Conservation (phyloP, 2,113 vertebrate genomes). For the Lucifuga dentata region DNA sequence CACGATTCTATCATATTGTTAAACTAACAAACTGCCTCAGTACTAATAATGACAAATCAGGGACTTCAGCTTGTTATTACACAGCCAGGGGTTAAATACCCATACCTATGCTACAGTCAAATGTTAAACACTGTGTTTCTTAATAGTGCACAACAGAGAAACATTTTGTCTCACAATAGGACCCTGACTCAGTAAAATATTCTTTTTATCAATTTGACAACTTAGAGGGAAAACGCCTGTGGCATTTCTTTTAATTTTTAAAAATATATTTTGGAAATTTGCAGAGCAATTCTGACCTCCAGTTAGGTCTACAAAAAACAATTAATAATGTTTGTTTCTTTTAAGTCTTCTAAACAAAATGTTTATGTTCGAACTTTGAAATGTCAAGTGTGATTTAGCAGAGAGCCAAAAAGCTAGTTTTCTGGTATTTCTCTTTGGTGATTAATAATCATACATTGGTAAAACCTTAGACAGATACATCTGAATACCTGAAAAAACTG, state of each 20-base stretch:
- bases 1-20: conserved; percentile 9
- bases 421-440: background rate
- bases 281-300: too few relatives aligned
- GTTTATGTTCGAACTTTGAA: too few relatives aligned
- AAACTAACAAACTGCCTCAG: conserved; percentile 26
- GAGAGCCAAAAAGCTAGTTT: background rate
- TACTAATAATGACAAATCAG: conserved; percentile 9
- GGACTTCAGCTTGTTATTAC: conserved; percentile 3
- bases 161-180: conserved; percentile 20
- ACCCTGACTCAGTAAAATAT: conserved; percentile 9
- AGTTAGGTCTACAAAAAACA: too few relatives aligned
- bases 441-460: too few relatives aligned
- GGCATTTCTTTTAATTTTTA: background rate
- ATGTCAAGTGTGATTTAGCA: conserved; percentile 13
- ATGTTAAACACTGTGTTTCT: conserved; percentile 27
- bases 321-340: too few relatives aligned
- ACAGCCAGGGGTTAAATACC: conserved; percentile 8
- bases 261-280: too few relatives aligned
- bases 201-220: conserved; percentile 10
- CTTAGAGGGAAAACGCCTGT: background rate
- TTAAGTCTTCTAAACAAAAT: too few relatives aligned
- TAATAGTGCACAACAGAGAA: conserved; percentile 23
- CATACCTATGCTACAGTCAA: conserved; percentile 22
- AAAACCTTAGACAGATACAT: background rate
- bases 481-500: background rate